Evolutionary conservation across 2,888 invertebrate genomes (phyloP).

Genomic region (Spatulosminthurus flaviceps): DNA sequence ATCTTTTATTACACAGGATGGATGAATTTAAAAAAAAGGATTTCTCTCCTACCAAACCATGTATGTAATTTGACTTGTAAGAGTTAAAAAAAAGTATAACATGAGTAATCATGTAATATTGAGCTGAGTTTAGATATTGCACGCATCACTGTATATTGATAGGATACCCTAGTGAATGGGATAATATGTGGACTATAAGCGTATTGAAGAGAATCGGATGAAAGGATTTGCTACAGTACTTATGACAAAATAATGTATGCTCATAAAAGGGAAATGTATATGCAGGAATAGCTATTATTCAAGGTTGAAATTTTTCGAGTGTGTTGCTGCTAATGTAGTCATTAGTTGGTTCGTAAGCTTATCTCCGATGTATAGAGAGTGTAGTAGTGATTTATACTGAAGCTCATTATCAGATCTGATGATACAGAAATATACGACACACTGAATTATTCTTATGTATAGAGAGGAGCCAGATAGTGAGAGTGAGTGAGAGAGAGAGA

Average conservation of each 20-base stretch:
- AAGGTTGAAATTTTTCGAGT: slow-evolving; percentile 22
- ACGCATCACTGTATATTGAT: too few species aligned
- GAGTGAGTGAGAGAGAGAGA: background rate
- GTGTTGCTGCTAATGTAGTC: slow-evolving; percentile 26
- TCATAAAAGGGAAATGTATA: background rate
- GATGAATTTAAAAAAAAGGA: background rate
- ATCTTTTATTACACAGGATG: background rate
- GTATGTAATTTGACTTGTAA: too few species aligned
- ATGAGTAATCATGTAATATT: too few species aligned
- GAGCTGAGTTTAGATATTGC: too few species aligned
- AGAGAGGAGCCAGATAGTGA: too few species aligned
- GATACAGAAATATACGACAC: slow-evolving; percentile 20
- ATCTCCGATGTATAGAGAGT: slow-evolving; percentile 11
- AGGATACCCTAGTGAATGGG: too few species aligned
- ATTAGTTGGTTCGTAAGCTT: slow-evolving; percentile 28
- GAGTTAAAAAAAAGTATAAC: too few species aligned
- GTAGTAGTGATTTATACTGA: slow-evolving; percentile 7
- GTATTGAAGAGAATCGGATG: too few species aligned
- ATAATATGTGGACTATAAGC: too few species aligned
- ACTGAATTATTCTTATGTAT: background rate
- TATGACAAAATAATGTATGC: too few species aligned
- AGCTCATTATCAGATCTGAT: slow-evolving; percentile 26
- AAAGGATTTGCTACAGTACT: too few species aligned
- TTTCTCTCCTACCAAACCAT: too few species aligned
- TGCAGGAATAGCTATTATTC: background rate